Percentiles rank a stretch among this genome's conserved stretches.
Conservation (phyloP, 2,888 invertebrate genomes). For the Nysson spinosus region DNA sequence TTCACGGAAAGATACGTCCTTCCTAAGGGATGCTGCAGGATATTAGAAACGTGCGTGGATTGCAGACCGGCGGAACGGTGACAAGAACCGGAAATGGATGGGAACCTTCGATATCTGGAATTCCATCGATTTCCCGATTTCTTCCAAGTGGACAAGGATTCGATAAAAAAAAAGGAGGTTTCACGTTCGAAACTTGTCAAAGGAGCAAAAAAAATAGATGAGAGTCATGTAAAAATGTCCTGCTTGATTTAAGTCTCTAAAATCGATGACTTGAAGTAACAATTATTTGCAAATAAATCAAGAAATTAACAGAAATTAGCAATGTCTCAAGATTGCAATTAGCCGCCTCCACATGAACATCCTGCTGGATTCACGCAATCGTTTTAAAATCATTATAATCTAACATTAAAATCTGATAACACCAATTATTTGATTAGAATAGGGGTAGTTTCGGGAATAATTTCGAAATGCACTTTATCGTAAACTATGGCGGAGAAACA, state of each 20-base stretch:
- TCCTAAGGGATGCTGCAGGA: conserved; percentile 50
- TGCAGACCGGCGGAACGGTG: conserved; percentile 52
- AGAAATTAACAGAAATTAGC: too few species aligned
- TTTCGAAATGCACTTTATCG: background rate
- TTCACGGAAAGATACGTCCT: conserved; percentile 17
- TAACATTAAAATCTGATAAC: too few species aligned
- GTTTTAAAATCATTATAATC: too few species aligned
- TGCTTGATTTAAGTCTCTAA: too few species aligned
- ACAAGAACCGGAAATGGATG: conserved; percentile 55
- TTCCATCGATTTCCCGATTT: background rate
- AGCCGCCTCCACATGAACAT: too few species aligned
- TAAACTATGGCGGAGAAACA: background rate
- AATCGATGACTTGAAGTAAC: too few species aligned
- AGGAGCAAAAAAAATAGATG: too few species aligned
- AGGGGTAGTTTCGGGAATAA: background rate
- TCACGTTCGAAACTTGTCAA: conserved; percentile 27
- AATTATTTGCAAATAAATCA: too few species aligned
- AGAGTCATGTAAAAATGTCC: too few species aligned
- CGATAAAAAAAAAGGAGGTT: conserved; percentile 23
- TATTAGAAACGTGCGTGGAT: conserved; percentile 72
- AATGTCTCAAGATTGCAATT: too few species aligned
- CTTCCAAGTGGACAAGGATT: background rate
- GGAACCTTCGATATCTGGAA: conserved; percentile 29
- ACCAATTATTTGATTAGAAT: too few species aligned
- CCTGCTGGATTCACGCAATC: too few species aligned